phyloP scores from a whole-genome alignment of 2,113 vertebrate species.

The Corvus moneduloides region DNA sequence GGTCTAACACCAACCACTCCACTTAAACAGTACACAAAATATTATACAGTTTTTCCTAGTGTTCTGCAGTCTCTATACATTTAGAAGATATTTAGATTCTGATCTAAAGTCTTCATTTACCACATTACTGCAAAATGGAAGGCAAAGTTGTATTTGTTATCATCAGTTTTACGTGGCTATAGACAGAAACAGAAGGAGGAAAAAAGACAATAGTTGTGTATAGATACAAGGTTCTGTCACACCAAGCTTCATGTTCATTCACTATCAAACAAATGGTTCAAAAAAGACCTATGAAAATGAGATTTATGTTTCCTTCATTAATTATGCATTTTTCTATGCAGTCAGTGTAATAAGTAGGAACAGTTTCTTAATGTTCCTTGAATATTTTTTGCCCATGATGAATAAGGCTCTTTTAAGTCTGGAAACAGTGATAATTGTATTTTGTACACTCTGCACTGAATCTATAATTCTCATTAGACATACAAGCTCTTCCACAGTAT shows the following conservation, averaged over 20 bases:
- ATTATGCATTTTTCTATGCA: not conserved
- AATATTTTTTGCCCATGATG: constrained; percentile 30
- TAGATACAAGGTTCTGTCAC: not conserved
- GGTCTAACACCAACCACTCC: not conserved
- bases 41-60: not conserved
- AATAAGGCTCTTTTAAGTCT: constrained; percentile 42
- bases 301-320: not conserved
- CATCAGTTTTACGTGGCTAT: not conserved
- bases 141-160: not conserved
- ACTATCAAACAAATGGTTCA: not conserved
- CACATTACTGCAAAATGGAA: not conserved
- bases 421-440: constrained; percentile 48
- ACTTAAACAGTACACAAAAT: not conserved
- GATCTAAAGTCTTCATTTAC: not conserved
- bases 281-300: not conserved
- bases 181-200: not conserved
- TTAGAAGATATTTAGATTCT: not conserved
- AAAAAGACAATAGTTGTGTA: not conserved
- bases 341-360: not conserved
- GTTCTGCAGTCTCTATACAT: not conserved
- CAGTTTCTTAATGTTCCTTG: not conserved
- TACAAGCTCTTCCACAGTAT: constrained; percentile 1
- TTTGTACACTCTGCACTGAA: constrained; percentile 11
- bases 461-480: constrained; percentile 43
- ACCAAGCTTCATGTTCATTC: not conserved